These are phyloP conservation scores for Tenebrosternarchus preto DNA, from an alignment of 2,113 vertebrate genomes.

Conservation along the genomic window DNA sequence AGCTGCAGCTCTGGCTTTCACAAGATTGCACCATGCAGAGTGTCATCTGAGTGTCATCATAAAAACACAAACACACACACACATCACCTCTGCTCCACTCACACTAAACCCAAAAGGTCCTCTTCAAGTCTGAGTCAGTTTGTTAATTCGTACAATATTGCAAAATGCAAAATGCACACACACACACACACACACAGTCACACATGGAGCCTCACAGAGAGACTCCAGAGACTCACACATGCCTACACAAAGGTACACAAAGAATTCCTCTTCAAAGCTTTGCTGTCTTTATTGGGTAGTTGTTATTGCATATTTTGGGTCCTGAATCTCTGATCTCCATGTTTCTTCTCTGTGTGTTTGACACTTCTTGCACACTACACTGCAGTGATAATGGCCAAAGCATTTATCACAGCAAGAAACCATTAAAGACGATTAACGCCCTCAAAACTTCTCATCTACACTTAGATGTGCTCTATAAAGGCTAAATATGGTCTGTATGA, in stretches of 20 bases:
- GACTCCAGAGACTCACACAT: background rate
- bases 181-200: background rate
- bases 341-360: constrained; percentile 23
- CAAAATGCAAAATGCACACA: background rate
- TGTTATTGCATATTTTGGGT: constrained; percentile 18
- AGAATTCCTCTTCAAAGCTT: background rate
- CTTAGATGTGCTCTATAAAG: constrained; percentile 21
- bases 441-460: constrained; percentile 1
- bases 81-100: background rate
- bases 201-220: background rate
- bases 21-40: constrained; percentile 29
- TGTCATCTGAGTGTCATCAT: constrained; percentile 34
- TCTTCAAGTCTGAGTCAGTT: background rate
- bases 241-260: constrained; percentile 8
- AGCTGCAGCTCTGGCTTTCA: constrained; percentile 28
- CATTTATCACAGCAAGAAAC: constrained; percentile 49
- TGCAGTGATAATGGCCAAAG: constrained; percentile 34
- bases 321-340: constrained; percentile 8
- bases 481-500: background rate
- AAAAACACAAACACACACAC: background rate
- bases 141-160: background rate
- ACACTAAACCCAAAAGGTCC: background rate
- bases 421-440: constrained; percentile 42
- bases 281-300: background rate
- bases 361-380: constrained; percentile 22